Conservation (phyloP, 2,113 vertebrate species). For the Nannobrachium achirus region DNA sequence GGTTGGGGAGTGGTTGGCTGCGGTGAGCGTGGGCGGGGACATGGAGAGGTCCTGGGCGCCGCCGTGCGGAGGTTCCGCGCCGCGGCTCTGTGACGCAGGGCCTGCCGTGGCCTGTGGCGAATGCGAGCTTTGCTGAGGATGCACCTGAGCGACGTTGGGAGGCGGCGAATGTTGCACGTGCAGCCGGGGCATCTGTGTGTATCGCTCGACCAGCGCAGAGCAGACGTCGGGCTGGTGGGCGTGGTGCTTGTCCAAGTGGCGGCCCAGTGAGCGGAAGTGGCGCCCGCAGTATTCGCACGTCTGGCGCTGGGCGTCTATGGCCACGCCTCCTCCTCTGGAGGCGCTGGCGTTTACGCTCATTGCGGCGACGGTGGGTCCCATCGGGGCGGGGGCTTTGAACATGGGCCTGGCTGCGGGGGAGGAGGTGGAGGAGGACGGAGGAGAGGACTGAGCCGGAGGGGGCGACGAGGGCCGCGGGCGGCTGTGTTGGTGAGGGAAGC, state of each 20-base stretch:
- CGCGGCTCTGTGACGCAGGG: slow-evolving; percentile 3
- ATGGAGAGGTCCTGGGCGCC: slow-evolving; percentile 64
- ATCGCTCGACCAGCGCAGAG: slow-evolving; percentile 73
- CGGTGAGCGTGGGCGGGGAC: slow-evolving; percentile 51
- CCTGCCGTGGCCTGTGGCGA: slow-evolving; percentile 12
- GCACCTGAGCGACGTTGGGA: slow-evolving; percentile 7
- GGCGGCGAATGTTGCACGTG: slow-evolving; percentile 46
- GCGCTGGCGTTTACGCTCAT: slow-evolving; percentile 34
- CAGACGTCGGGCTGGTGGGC: slow-evolving; percentile 78
- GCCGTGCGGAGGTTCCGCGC: slow-evolving; percentile 37
- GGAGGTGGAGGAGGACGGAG: slow-evolving; percentile 45
- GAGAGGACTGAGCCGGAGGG: slow-evolving; percentile 37
- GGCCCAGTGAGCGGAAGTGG: slow-evolving; percentile 79
- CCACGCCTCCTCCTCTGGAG: slow-evolving; percentile 52
- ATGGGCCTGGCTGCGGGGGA: slow-evolving; percentile 54
- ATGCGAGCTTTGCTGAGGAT: slow-evolving; percentile 38
- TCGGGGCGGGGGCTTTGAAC: slow-evolving; percentile 74
- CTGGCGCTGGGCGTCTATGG: slow-evolving; percentile 71
- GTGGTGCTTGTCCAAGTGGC: slow-evolving; percentile 82
- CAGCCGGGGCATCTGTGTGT: slow-evolving; percentile 71
- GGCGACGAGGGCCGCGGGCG: slow-evolving; percentile 45
- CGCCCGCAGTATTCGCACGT: slow-evolving; percentile 80
- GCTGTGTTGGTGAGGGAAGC: slow-evolving; percentile 35
- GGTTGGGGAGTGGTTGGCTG: slow-evolving; percentile 51
- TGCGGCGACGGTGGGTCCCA: slow-evolving; percentile 40